Conservation (phyloP, 2,113 vertebrate species). For the Aphyosemion australe region DNA sequence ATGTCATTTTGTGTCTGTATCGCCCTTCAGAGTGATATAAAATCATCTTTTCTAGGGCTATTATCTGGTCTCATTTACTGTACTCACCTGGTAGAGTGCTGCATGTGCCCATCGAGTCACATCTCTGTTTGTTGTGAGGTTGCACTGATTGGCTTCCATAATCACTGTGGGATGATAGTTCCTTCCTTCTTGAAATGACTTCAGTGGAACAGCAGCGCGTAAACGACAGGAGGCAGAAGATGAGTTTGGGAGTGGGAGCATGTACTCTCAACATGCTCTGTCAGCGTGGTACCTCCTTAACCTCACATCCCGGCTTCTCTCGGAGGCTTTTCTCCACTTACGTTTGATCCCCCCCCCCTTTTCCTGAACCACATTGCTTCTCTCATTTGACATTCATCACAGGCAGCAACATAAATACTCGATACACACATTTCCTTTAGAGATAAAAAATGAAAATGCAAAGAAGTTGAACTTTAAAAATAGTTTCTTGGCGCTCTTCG, state of each 20-base stretch:
- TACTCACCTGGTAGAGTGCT: constrained; percentile 41
- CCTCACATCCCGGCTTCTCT: constrained; percentile 56
- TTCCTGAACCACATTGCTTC: constrained; percentile 21
- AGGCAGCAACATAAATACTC: constrained; percentile 54
- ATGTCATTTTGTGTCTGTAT: neutral
- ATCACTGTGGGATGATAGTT: constrained; percentile 27
- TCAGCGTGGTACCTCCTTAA: constrained; percentile 64
- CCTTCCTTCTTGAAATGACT: constrained; percentile 26
- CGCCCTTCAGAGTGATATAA: neutral
- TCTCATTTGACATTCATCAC: constrained; percentile 54
- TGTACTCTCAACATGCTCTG: constrained; percentile 43
- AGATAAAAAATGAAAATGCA: constrained; percentile 51
- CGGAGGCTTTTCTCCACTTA: constrained; percentile 22
- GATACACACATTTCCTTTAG: constrained; percentile 58
- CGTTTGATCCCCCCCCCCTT: constrained; percentile 39
- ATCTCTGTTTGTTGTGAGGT: constrained; percentile 54
- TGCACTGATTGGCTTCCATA: constrained; percentile 55
- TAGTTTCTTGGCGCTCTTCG: constrained; percentile 62
- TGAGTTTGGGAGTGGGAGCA: constrained; percentile 28
- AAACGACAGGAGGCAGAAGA: constrained; percentile 46
- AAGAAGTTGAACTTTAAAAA: constrained; percentile 62
- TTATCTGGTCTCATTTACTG: constrained; percentile 16
- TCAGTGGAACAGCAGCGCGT: constrained; percentile 25
- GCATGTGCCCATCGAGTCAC: constrained; percentile 42
- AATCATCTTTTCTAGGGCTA: constrained; percentile 1